These are phyloP conservation scores for Irena cyanogastra DNA, from an alignment of 2,113 vertebrate species.

Conservation along the genomic window DNA sequence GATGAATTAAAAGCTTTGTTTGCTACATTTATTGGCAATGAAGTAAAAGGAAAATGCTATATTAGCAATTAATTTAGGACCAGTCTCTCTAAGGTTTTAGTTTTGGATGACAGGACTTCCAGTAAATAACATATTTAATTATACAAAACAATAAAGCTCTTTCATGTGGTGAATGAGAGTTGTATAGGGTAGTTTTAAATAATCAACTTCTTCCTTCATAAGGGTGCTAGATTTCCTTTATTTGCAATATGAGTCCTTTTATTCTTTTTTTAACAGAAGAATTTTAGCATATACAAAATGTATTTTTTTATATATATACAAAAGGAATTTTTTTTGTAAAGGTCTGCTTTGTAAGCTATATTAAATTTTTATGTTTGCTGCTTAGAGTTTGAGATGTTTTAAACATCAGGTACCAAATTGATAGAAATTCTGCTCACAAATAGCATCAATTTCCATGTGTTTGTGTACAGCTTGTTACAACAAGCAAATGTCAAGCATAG, in stretches of 20 bases:
- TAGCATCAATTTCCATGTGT: background rate
- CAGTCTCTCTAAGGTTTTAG: background rate
- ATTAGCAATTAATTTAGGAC: conserved; percentile 19
- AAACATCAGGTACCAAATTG: background rate
- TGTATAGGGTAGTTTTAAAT: background rate
- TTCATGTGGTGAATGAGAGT: background rate
- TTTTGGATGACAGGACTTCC: background rate
- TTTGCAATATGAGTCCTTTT: background rate
- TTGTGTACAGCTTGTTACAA: background rate
- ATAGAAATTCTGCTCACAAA: background rate
- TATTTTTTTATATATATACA: too few relatives aligned
- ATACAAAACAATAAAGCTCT: background rate
- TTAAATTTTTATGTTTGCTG: background rate
- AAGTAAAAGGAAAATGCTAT: conserved; percentile 7
- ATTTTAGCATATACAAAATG: background rate
- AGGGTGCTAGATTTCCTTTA: background rate
- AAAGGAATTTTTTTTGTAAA: background rate
- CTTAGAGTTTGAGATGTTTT: background rate
- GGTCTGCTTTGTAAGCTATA: background rate
- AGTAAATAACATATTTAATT: conserved; percentile 25
- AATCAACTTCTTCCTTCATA: background rate
- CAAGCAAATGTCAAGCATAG: background rate
- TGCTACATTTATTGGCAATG: background rate
- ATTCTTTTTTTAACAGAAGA: background rate
- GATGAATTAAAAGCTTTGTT: background rate